These are phyloP conservation scores for Caenorhabditis inopinata DNA, from an alignment of 1,140 invertebrate genomes.

Conservation along the genomic window DNA sequence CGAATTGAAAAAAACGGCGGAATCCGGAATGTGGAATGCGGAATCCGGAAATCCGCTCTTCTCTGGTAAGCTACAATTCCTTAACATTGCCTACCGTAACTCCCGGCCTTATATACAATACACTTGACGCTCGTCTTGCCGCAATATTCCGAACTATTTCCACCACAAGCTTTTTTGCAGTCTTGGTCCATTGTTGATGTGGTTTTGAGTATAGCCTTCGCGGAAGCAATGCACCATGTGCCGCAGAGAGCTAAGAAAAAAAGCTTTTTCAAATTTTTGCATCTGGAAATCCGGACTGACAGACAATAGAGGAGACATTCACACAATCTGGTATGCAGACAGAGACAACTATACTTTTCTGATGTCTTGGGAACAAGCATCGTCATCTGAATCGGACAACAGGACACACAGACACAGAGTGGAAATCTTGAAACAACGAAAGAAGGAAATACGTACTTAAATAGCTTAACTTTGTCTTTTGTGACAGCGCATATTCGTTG, in stretches of 20 bases:
- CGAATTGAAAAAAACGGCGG: no score
- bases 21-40: no score
- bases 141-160: constrained; percentile 5
- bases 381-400: no score
- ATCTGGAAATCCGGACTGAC: no score
- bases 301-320: no score
- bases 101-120: constrained; percentile 4
- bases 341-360: no score
- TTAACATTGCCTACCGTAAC: background rate
- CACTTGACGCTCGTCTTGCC: background rate
- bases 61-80: background rate
- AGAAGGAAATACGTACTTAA: background rate
- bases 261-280: no score
- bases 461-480: background rate
- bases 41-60: no score
- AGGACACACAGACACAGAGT: no score
- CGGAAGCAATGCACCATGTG: background rate
- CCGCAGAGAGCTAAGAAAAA: background rate
- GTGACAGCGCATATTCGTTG: background rate
- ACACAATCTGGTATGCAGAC: no score
- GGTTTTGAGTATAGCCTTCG: background rate
- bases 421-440: background rate
- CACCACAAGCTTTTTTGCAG: background rate
- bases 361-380: no score
- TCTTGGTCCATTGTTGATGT: background rate